A percentile compares a stretch with the other conserved stretches of the same genome.
Conservation (phyloP, 2,797 vertebrate species). For the Monodelphis domestica region DNA sequence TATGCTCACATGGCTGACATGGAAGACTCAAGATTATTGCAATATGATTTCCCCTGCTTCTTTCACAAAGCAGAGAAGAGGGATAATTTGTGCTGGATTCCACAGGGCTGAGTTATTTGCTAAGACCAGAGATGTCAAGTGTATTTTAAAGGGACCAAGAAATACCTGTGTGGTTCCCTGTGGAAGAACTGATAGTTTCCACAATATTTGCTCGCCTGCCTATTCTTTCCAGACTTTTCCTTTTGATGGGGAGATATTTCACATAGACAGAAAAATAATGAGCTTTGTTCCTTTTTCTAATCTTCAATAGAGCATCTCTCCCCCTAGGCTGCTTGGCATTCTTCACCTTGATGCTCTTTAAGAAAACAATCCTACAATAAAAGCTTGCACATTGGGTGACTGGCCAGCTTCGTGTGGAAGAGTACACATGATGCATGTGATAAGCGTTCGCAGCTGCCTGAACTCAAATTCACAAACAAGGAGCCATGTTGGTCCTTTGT, state of each 20-base stretch:
- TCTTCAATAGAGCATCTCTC: background rate
- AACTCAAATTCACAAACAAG: constrained; percentile 46
- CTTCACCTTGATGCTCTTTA: constrained; percentile 32
- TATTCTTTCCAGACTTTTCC: background rate
- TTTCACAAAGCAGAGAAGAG: background rate
- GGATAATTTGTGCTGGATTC: background rate
- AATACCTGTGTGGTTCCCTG: background rate
- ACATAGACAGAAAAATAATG: background rate
- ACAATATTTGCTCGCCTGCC: background rate
- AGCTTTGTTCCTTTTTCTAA: background rate
- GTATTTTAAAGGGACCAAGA: constrained; percentile 23
- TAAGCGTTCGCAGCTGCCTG: background rate
- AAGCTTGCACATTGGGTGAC: constrained; percentile 2
- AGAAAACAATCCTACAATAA: background rate
- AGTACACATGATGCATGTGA: constrained; percentile 21
- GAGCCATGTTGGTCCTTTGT: constrained; percentile 57
- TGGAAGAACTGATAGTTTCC: background rate
- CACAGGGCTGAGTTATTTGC: constrained; percentile 2
- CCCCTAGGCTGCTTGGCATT: background rate
- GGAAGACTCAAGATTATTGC: background rate
- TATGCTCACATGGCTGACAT: background rate
- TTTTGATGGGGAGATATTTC: background rate
- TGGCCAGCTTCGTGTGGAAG: constrained; percentile 34
- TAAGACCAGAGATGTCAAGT: constrained; percentile 26
- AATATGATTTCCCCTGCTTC: background rate